Base-by-base conservation (phyloP, 2,113 vertebrate genomes). In the Promerops cafer region DNA sequence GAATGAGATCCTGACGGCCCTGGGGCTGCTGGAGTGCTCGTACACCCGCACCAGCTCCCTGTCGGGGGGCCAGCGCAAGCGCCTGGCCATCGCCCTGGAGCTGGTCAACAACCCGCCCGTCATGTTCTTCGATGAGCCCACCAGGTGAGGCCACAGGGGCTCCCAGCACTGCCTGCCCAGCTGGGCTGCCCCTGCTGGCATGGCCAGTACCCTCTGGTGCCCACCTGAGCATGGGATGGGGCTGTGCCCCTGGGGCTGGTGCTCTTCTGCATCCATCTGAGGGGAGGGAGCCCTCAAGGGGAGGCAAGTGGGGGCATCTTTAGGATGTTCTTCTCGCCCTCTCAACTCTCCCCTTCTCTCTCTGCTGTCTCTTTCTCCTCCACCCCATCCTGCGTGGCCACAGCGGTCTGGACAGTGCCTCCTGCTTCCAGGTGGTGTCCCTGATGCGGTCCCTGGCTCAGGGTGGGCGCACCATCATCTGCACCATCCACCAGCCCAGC, bases 101-200 rank as follows among this genome's bases (percentile, higher is more conserved):
- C 98, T 99, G 94, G 99, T 99, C 97, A 99, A 99, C 98, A 99
- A 99, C 89, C 99, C 99, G 0, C 99, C 99, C 0, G 99, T 99
- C 97, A 99, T 99, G 99, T 99, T 99, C 98, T 99, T 99, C 39
- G 99, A 99, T 28, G 99, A 99, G 96, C 99, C 99, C 92, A 99
- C 99, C 23, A 99, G 99, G 99, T 99, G 97, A 87, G 87, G 10
- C 33, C 8, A 5, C 5, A 4, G 18, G 64, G 54, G 40, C 69
- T 90, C 9, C 70, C 23, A 6, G 57, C 22, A 7, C 80, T 65
- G 45, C 71, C 76, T 49, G 37, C 57, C n/a, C 59, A 24, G 44
- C 53, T 61, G 75, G 54, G 57, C 52, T 57, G 44, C 20, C 60
- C 24, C n/a, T 40, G 66, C 80, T 33, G 47, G 22, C 2, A 0